phyloP scores from a whole-genome alignment of 1,140 invertebrate species.

The Hycleus phaleratus region DNA sequence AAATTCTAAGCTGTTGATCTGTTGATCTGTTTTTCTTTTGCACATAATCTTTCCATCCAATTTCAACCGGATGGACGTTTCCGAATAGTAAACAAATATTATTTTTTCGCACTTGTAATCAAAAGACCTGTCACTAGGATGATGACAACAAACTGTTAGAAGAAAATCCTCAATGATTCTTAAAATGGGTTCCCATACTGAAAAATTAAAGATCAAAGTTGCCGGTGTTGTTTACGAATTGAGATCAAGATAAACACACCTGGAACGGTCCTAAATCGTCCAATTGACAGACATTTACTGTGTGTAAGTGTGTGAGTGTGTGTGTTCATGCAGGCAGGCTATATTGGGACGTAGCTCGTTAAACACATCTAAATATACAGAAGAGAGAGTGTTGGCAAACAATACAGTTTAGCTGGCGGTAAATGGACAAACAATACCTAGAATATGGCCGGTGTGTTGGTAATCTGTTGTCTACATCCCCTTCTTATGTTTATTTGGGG shows the following conservation, averaged over 20 bases:
- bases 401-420: conserved; percentile 36
- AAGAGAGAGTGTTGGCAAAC: conserved; percentile 22
- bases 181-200: no score
- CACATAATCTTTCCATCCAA: no score
- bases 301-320: no score
- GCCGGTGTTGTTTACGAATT: conserved; percentile 30
- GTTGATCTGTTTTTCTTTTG: no score
- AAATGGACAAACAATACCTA: conserved; percentile 37
- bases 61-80: no score
- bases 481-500: conserved; percentile 25
- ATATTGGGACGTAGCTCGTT: conserved; percentile 15
- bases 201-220: conserved; percentile 30
- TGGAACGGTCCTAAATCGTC: conserved; percentile 35
- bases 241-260: conserved; percentile 36
- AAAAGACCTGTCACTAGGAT: conserved; percentile 11
- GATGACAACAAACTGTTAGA: conserved; percentile 2
- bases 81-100: conserved; percentile 19
- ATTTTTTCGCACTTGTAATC: conserved; percentile 28
- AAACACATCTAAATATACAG: conserved; percentile 25
- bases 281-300: conserved; percentile 29
- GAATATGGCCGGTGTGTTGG: conserved; percentile 26
- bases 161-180: no score
- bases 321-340: neutral
- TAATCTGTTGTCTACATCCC: conserved; percentile 39
- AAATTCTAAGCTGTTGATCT: no score